A percentile compares a stretch with the other conserved stretches of the same genome.
These are phyloP conservation scores for Cephalopachus bancanus DNA, from an alignment of 2,797 vertebrate species.

Conservation along the genomic window DNA sequence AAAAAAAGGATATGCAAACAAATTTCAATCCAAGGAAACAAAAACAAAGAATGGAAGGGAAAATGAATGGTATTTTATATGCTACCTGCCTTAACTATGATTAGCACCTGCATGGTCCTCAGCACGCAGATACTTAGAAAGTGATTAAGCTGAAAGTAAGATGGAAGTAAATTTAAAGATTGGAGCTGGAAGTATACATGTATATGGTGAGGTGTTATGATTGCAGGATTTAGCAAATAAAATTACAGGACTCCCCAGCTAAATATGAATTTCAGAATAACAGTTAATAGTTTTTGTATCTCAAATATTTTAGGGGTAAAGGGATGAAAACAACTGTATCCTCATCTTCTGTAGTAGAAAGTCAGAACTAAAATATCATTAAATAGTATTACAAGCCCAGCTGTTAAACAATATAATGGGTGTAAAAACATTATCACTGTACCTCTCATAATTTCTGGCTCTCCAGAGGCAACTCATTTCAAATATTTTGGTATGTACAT, in stretches of 20 bases:
- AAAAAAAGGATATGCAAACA: constrained; percentile 16
- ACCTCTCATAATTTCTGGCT: too few species aligned
- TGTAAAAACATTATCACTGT: too few species aligned
- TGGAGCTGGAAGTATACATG: neutral
- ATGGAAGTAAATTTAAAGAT: neutral
- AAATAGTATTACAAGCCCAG: neutral
- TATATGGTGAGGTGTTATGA: neutral
- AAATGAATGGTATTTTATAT: neutral
- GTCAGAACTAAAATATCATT: constrained; percentile 32
- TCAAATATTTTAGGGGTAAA: neutral
- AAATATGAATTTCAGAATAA: constrained; percentile 49
- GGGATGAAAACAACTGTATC: neutral
- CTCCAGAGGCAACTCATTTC: too few species aligned
- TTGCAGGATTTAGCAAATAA: neutral
- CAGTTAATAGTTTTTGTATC: neutral
- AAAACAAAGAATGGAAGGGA: neutral
- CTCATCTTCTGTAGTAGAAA: neutral
- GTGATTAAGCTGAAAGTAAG: constrained; percentile 23
- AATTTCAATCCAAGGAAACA: constrained; percentile 38
- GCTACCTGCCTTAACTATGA: neutral
- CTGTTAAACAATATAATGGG: too few species aligned
- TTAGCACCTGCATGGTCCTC: neutral
- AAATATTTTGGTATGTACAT: too few species aligned
- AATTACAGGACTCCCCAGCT: neutral
- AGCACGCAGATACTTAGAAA: neutral